These are phyloP conservation scores for Diploscapter pachys DNA, from an alignment of 1,140 invertebrate species.

Conservation along the genomic window DNA sequence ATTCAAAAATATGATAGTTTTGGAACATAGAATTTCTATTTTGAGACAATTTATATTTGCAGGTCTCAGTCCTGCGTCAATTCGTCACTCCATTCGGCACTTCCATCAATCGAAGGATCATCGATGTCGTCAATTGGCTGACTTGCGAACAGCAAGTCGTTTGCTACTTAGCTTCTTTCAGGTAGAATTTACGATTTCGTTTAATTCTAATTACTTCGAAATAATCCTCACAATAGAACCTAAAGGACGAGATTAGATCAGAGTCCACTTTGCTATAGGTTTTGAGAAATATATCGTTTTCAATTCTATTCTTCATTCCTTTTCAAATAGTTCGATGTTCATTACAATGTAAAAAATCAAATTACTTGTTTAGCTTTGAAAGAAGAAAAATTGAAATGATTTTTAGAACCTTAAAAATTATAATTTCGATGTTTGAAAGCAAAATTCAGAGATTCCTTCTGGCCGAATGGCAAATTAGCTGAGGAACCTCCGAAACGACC, in stretches of 20 bases:
- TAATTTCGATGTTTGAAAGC: no score
- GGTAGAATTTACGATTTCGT: slow-evolving; percentile 65
- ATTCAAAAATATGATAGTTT: no score
- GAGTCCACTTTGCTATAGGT: neutral
- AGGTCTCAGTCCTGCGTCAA: slow-evolving; percentile 20
- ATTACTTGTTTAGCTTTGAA: no score
- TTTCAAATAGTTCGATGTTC: no score
- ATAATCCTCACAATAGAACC: slow-evolving; percentile 15
- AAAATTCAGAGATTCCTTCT: slow-evolving; percentile 60
- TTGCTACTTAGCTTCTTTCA: slow-evolving; percentile 79
- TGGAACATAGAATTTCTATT: no score
- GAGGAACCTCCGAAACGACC: slow-evolving; percentile 46
- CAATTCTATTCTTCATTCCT: no score
- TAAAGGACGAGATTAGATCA: slow-evolving; percentile 18
- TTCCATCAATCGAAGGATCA: slow-evolving; percentile 80
- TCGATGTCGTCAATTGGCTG: slow-evolving; percentile 82
- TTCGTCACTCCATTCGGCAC: slow-evolving; percentile 75
- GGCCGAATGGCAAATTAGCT: slow-evolving; percentile 61
- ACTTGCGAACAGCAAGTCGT: slow-evolving; percentile 84
- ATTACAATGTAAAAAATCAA: no score
- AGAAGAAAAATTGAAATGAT: no score
- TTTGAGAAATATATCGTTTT: neutral
- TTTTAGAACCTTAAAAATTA: no score
- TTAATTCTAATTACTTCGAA: slow-evolving; percentile 14
- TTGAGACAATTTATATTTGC: neutral